Conservation (phyloP, 92 coral and sea anemone species). For the Umimayanthus chanpuru region DNA sequence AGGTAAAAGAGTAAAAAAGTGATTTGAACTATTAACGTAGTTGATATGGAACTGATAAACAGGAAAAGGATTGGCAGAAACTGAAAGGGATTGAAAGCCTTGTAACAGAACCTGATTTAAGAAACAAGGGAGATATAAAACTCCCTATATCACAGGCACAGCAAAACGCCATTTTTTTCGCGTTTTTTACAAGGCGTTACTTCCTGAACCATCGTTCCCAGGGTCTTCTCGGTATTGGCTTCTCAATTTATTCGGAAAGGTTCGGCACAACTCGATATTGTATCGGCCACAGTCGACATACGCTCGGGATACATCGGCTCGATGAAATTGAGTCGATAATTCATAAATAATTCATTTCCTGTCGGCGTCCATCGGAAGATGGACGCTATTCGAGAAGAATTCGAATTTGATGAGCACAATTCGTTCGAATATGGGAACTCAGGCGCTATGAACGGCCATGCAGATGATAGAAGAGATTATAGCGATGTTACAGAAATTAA, state of each 20-base stretch:
- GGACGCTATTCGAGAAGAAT: slow-evolving; percentile 94
- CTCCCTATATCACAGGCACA: neutral
- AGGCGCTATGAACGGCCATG: slow-evolving; percentile 52
- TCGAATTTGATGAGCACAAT: slow-evolving; percentile 56
- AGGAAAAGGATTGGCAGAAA: too few species aligned
- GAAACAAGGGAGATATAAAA: neutral
- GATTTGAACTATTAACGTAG: too few species aligned
- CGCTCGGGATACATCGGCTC: slow-evolving; percentile 2
- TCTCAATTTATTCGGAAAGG: neutral
- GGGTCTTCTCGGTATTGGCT: neutral
- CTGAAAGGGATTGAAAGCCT: too few species aligned
- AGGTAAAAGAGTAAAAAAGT: too few species aligned
- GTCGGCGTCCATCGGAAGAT: slow-evolving; percentile 65
- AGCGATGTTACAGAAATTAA: slow-evolving; percentile 83
- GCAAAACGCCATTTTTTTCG: neutral
- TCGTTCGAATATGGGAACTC: slow-evolving; percentile 48
- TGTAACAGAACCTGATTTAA: neutral
- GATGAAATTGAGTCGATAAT: neutral
- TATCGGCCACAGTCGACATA: neutral
- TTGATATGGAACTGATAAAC: too few species aligned
- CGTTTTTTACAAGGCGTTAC: neutral
- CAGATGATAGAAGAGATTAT: slow-evolving; percentile 55
- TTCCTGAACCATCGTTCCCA: neutral
- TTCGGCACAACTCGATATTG: slow-evolving; percentile 18
- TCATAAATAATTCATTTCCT: slow-evolving; percentile 16